These are phyloP conservation scores for Sturmia bella DNA, from an alignment of 2,888 invertebrate species.

Conservation along the genomic window DNA sequence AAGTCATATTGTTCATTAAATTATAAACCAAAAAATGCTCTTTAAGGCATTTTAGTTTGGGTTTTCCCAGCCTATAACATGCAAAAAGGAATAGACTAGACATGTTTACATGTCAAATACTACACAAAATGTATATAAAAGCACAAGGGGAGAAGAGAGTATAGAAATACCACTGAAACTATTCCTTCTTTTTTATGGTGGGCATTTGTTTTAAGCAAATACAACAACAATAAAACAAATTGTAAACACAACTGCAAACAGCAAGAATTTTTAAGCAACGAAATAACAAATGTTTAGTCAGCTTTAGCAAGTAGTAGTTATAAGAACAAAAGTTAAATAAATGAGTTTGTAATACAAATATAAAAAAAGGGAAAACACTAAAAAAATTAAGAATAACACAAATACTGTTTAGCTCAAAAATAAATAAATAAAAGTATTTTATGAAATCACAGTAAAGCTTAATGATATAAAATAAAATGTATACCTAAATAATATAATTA, in stretches of 20 bases:
- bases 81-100: too few species aligned
- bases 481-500: too few species aligned
- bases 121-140: not conserved
- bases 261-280: constrained; percentile 33
- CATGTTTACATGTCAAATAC: constrained; percentile 7
- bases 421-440: too few species aligned
- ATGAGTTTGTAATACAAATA: not conserved
- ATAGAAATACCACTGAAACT: not conserved
- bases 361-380: constrained; percentile 17
- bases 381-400: constrained; percentile 1
- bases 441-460: too few species aligned
- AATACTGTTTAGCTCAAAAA: not conserved
- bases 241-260: constrained; percentile 6
- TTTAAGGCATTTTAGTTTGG: too few species aligned
- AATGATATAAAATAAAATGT: too few species aligned
- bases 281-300: constrained; percentile 49
- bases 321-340: constrained; percentile 10
- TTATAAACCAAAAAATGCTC: too few species aligned
- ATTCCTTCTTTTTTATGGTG: constrained; percentile 9
- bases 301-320: constrained; percentile 32
- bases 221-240: constrained; percentile 14
- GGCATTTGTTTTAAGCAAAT: not conserved
- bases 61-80: too few species aligned
- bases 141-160: not conserved
- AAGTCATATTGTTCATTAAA: too few species aligned